These are phyloP conservation scores for Sander vitreus DNA, from an alignment of 2,113 vertebrate species.

Conservation along the genomic window DNA sequence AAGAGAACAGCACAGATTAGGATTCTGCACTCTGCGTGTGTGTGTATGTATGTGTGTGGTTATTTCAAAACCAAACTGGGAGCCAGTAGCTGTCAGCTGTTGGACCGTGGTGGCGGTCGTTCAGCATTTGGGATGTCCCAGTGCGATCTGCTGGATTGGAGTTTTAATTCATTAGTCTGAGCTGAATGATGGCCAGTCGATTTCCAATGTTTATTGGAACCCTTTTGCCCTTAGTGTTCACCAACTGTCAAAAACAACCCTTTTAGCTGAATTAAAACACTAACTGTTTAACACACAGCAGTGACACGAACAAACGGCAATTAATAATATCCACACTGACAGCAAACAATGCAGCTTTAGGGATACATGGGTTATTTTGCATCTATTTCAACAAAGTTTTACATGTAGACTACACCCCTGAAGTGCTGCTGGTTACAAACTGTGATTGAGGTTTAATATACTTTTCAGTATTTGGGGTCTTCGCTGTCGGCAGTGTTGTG, in stretches of 20 bases:
- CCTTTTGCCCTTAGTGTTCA: neutral
- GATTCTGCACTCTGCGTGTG: conserved; percentile 21
- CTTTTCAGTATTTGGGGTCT: neutral
- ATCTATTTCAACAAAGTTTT: neutral
- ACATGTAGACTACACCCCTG: neutral
- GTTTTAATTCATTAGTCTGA: conserved; percentile 32
- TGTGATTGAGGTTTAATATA: neutral
- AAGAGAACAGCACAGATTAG: conserved; percentile 71
- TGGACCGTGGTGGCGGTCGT: conserved; percentile 8
- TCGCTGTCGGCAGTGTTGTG: too few species aligned
- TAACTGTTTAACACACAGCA: neutral
- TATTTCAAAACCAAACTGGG: conserved; percentile 57
- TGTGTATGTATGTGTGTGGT: conserved; percentile 15
- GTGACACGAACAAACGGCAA: neutral
- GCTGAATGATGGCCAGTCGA: neutral
- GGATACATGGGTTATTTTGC: neutral
- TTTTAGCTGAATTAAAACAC: neutral
- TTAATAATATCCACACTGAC: neutral
- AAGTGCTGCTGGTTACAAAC: neutral
- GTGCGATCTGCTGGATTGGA: conserved; percentile 17
- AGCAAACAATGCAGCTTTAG: neutral
- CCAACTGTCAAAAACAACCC: conserved; percentile 6
- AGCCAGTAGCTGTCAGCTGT: conserved; percentile 40
- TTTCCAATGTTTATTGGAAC: neutral
- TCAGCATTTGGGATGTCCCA: conserved; percentile 25